These are phyloP conservation scores for Drosophila bocki DNA, from an alignment of 1,140 invertebrate species.

Conservation along the genomic window DNA sequence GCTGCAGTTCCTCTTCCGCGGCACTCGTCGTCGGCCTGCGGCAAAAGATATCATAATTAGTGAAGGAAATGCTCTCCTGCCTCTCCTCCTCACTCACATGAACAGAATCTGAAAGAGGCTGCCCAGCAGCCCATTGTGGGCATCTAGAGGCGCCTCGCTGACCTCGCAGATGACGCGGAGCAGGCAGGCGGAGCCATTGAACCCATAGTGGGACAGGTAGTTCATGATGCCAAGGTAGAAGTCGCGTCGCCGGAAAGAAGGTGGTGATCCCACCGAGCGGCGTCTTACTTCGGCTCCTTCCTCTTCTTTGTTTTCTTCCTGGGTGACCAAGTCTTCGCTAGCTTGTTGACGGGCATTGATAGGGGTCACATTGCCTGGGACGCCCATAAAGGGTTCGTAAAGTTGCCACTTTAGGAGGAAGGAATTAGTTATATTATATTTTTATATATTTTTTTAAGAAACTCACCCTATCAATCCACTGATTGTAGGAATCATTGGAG, in stretches of 20 bases:
- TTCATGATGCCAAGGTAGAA: slow-evolving; percentile 74
- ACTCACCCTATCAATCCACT: slow-evolving; percentile 76
- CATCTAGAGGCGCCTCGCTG: slow-evolving; percentile 79
- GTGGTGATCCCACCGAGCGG: slow-evolving; percentile 39
- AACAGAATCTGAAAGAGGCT: slow-evolving; percentile 86
- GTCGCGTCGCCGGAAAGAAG: slow-evolving; percentile 52
- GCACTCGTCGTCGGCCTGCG: slow-evolving; percentile 66
- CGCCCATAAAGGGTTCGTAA: slow-evolving; percentile 57
- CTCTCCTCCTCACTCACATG: slow-evolving; percentile 82
- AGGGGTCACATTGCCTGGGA: slow-evolving; percentile 69
- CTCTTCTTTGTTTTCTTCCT: not conserved
- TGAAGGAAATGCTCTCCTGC: not conserved
- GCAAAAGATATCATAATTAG: slow-evolving; percentile 54
- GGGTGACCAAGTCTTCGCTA: not conserved
- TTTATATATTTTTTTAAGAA: not conserved
- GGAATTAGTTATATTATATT: not conserved
- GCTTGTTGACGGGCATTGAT: slow-evolving; percentile 58
- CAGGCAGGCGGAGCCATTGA: slow-evolving; percentile 86
- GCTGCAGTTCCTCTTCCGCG: slow-evolving; percentile 54
- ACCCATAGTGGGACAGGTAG: slow-evolving; percentile 83
- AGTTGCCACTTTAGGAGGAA: slow-evolving; percentile 67
- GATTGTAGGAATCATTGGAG: slow-evolving; percentile 67
- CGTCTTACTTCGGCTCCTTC: slow-evolving; percentile 23
- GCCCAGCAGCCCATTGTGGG: slow-evolving; percentile 85
- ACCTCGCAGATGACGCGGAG: slow-evolving; percentile 86